These are phyloP conservation scores for Alosa sapidissima DNA, from an alignment of 2,797 vertebrate species.

Conservation along the genomic window DNA sequence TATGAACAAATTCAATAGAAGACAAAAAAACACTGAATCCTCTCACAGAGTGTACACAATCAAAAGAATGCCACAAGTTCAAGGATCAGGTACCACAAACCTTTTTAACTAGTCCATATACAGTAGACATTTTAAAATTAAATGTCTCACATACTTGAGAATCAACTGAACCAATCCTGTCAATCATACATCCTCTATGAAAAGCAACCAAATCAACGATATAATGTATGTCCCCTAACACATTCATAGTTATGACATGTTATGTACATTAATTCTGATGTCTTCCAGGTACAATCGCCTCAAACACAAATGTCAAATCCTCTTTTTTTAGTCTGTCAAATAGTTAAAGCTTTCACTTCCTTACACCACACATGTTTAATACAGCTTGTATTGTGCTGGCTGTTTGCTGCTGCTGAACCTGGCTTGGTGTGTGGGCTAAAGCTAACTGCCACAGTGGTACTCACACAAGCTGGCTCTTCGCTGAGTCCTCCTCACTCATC, in stretches of 20 bases:
- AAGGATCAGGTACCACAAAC: neutral
- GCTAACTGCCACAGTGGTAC: neutral
- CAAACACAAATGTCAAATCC: neutral
- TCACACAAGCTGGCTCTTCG: neutral
- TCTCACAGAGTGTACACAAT: neutral
- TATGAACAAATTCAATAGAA: no score
- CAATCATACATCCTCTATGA: neutral
- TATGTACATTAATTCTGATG: neutral
- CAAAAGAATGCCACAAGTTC: neutral
- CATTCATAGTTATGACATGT: neutral
- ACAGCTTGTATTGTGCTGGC: no score
- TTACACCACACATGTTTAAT: neutral
- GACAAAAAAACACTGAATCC: no score
- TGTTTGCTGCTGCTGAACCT: neutral
- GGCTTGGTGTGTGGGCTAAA: neutral
- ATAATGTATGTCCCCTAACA: neutral
- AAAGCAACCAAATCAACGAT: neutral
- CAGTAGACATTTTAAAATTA: neutral
- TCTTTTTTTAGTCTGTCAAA: neutral
- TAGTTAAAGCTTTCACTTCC: neutral
- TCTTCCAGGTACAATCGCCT: neutral
- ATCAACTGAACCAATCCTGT: neutral
- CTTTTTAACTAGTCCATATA: neutral
- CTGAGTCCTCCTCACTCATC: neutral
- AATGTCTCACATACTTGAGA: neutral